Base-by-base conservation (phyloP, 2,113 vertebrate species). In the Lucifuga dentata region DNA sequence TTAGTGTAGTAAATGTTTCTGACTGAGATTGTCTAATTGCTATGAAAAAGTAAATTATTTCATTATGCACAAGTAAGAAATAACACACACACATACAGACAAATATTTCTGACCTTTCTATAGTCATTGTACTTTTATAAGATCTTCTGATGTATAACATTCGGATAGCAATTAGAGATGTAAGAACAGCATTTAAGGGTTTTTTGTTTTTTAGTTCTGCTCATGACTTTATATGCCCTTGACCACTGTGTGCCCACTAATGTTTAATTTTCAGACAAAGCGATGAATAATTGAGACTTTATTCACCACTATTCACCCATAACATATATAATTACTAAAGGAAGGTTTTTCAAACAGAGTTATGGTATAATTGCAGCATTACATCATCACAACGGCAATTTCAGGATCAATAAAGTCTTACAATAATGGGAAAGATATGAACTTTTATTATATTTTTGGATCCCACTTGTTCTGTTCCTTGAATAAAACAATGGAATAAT, bases 1-100 rank as follows among this genome's bases (percentile, higher is more conserved):
- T 53, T 41, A 45, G 59, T 6, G 32, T 11, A 40, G 35, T 39
- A 46, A 71, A 59, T 20, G 15, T 5, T 12, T 59, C 61, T n/a
- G 15, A 68, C 49, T 33, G 11, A 19, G 13, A 5, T 1, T 3
- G 4, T 38, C 5, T 21, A 10, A 21, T 45, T 8, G 10, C 46
- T 11, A 9, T 51, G 35, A 77, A 64, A 39, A 68, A 53, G 58
- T 2, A 44, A 52, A 43, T 8, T 10, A 8, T 64, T 40, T 49
- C 21, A 43, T 29, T 61, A 49, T 41, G 11, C 8, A 17, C 11
- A 41, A n/a, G 12, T 13, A 43, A 40, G 13, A 35, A 45, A 65
- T 45, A n/a, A n/a, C n/a, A n/a, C 26, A 29, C 26, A 13, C 11
- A 33, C 5, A 13, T 43, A 9, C 5, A 43, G 1, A 40, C 5